Evolutionary conservation across 2,888 invertebrate species (phyloP).

Genomic region (Amphipyra berbera): DNA sequence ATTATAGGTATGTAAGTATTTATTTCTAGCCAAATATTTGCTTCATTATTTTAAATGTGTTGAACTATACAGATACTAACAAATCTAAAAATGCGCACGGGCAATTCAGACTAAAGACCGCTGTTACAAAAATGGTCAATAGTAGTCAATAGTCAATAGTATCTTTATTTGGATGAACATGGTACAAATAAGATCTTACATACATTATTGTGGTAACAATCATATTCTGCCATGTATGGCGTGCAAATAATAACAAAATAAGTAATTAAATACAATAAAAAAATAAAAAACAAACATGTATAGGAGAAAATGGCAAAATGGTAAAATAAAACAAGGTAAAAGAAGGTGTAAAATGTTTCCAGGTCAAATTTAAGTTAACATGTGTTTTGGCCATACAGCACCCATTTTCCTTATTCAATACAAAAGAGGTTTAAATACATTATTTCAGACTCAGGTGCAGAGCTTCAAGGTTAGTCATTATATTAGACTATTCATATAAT

Average conservation of each 20-base stretch:
- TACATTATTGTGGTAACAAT: no score
- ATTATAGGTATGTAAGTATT: no score
- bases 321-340: slow-evolving; percentile 30
- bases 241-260: no score
- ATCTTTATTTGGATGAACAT: no score
- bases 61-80: neutral
- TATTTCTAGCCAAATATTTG: neutral
- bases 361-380: slow-evolving; percentile 41
- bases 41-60: neutral
- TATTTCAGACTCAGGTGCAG: slow-evolving; percentile 10
- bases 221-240: no score
- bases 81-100: neutral
- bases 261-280: no score
- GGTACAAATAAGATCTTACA: no score
- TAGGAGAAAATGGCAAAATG: no score
- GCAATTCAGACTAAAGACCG: neutral
- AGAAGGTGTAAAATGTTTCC: slow-evolving; percentile 21
- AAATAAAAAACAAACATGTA: no score
- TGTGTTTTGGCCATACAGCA: slow-evolving; percentile 19
- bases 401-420: slow-evolving; percentile 31
- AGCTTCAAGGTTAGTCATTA: slow-evolving; percentile 26
- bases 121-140: slow-evolving; percentile 13
- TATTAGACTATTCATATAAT: slow-evolving; percentile 17
- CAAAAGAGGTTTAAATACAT: slow-evolving; percentile 7
- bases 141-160: no score